Base-by-base conservation (phyloP, 2,888 invertebrate genomes). In the Argyresthia goedartella region DNA sequence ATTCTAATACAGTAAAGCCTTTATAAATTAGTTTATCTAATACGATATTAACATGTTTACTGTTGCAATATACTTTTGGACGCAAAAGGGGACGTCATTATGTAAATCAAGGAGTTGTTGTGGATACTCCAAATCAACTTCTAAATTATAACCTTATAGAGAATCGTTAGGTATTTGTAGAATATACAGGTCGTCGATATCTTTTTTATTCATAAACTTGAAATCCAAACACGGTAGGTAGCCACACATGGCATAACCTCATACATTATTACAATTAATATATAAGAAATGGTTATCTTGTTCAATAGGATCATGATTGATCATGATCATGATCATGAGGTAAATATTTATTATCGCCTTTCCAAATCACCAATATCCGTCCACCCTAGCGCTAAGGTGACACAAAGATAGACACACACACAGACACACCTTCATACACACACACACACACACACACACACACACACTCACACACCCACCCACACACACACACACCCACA, bases 161-260 rank as follows among this genome's bases (percentile, higher is more conserved):
- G 43, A 10, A 46, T 54, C 33, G 35, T 52, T 14, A 8, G 50
- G n/a, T 6, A 49, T 39, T 9, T 14, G 8, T 11, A 14, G 6
- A 13, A 49, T 25, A 13, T 49, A 14, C 15, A 49, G 9, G 36
- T 13, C n/a, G n/a, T n/a, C n/a, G n/a, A n/a, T n/a, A n/a, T n/a
- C n/a, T n/a, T n/a, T n/a, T n/a, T n/a, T n/a, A 36, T 14, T 9
- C n/a, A 49, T 9, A 36, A 39, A 49, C 25, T 14, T 10, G 13
- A 48, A 48, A 36, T 48, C 39, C 6, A 15, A 39, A 16, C 34
- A 8, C 10, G 50, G 50, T 25, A 50, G 34, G 4, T 9, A 34
- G 9, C 43, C 11, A 16, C n/a, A 35, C 50, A 50, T 64, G 10
- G 59, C 55, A 34, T 53, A 57, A 1, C 61, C 64, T 51, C 64